Evolutionary conservation across 2,113 vertebrate species (phyloP).

Genomic region (Siphamia tubifer): DNA sequence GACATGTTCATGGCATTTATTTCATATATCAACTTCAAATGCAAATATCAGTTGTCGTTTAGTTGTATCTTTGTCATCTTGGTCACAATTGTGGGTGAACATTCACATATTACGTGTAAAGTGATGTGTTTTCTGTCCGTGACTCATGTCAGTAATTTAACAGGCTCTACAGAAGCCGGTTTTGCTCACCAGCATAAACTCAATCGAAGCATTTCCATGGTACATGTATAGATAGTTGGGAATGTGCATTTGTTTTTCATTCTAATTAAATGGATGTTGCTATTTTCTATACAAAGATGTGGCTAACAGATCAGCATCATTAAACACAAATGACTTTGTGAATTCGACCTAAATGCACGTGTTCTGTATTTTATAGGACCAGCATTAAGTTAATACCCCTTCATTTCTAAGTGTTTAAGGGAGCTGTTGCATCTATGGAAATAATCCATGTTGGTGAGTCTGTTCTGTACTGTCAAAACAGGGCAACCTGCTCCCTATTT

Average conservation of each 20-base stretch:
- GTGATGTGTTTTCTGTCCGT: conserved; percentile 13
- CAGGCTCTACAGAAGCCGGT: conserved; percentile 24
- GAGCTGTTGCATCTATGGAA: too few species aligned
- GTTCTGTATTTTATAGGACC: too few species aligned
- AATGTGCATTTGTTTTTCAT: conserved; percentile 5
- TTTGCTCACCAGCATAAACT: conserved; percentile 69
- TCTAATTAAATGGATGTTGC: conserved; percentile 3
- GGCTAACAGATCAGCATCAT: not conserved
- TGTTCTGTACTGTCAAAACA: too few species aligned
- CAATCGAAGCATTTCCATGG: conserved; percentile 40
- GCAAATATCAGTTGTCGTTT: not conserved
- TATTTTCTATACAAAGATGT: conserved; percentile 14
- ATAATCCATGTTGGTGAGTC: too few species aligned
- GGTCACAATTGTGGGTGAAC: not conserved
- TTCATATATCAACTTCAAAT: not conserved
- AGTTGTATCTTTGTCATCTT: not conserved
- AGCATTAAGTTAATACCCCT: too few species aligned
- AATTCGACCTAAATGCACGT: not conserved
- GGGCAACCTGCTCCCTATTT: too few species aligned
- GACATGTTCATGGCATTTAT: not conserved
- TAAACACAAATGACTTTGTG: not conserved
- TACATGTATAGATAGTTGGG: conserved; percentile 13
- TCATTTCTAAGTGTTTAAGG: too few species aligned
- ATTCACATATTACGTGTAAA: conserved; percentile 4
- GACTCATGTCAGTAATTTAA: conserved; percentile 16